Base-by-base conservation (phyloP, 2,888 invertebrate species). In the Euclidia mi region DNA sequence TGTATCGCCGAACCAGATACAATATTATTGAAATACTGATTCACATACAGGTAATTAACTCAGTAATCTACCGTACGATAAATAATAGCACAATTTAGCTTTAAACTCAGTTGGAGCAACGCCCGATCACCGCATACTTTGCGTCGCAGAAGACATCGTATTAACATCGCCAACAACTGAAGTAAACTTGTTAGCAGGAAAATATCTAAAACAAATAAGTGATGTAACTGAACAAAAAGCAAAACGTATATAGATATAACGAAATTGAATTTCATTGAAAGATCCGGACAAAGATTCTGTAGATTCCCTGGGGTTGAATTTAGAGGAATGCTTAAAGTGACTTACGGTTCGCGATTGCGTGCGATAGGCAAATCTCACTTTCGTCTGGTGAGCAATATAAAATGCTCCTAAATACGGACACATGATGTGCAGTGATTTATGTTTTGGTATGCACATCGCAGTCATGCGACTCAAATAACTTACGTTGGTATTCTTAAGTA, bases 231-330 rank as follows among this genome's bases (percentile, higher is more conserved):
- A 71, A 60, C 69, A 79, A 79, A 81, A 81, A 81, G n/a, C n/a
- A n/a, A n/a, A 75, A 82, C 86, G 85, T 82, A 83, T 77, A 78
- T 81, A 75, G 79, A 83, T 84, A 82, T 68, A 80, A 81, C 78
- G 79, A 89, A 90, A 91, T 91, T 89, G 90, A 90, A 90, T 89
- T 90, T 87, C 86, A 89, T 87, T 89, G 88, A 87, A 90, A 88
- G 85, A 90, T 88, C 79, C 86, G 77, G 82, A 83, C 84, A 83
- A 80, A 85, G 90, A 91, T 89, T 85, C 78, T 78, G 73, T 78
- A 79, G 78, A 85, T 83, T 80, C 85, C 79, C 83, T 65, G 70
- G 84, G 80, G 86, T 74, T 64, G 89, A 87, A 84, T 89, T 89
- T 85, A 78, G 84, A 74, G 80, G 76, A 86, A 86, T 84, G 84